Base-by-base conservation (phyloP, 1,140 invertebrate genomes). In the Diorhabda sublineata region DNA sequence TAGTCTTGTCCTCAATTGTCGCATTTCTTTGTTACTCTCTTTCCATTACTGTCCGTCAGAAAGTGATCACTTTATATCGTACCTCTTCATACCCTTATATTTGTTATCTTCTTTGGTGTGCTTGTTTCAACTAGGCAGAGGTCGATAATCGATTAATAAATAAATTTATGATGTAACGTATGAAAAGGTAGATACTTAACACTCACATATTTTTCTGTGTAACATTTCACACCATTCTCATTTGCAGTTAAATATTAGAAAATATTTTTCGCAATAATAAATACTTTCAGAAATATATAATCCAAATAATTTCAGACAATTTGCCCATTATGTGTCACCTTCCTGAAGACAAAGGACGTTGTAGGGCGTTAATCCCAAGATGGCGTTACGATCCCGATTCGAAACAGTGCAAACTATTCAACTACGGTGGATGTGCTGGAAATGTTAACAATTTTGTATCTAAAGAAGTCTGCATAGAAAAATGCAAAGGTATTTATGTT, bases 401-500 rank as follows among this genome's bases (percentile, higher is more conserved):
- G 58, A 82, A 84, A 52, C 79, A 82, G 66, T 90, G 89, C 73
- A 76, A 83, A 47, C 78, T 85, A 74, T 91, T 90, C 78, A 83
- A 86, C 66, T 91, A 87, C 70, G 86, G 89, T 4, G 89, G 89
- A 63, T 90, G 89, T 73, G 84, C 86, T 65, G 88, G 88, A 64
- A 91, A 91, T 77, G 82, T 81, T 45, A 90, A 90, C 76, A 89
- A 89, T 71, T 90, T 90, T 77, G 73, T 82, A 58, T 83, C 82
- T 59, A 77, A 82, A 69, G 84, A 85, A 71, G 80, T 82, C 58
- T 88, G 87, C 75, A 80, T 85, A 79, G 78, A 79, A 45, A 80
- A 78, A 64, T 87, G 86, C 66, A 78, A 81, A 72, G 84, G 85
- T 79, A 74, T 26, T 26, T 26, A 26, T 26, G 26, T 26, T 26